phyloP scores from a whole-genome alignment of 1,140 invertebrate species.

The Drosophila varians region DNA sequence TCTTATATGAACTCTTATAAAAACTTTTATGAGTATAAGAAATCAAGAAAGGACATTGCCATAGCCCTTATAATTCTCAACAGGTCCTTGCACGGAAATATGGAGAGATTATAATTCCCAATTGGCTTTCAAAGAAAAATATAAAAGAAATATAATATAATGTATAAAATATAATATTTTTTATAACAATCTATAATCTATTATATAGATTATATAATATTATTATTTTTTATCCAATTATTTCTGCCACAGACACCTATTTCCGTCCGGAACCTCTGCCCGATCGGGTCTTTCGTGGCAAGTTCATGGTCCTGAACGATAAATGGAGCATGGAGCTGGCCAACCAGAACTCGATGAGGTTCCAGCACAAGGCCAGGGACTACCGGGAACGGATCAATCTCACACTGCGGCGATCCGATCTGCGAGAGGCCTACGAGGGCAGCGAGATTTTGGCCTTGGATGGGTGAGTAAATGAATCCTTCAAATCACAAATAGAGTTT shows the following conservation, averaged over 20 bases:
- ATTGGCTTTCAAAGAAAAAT: too few relatives aligned
- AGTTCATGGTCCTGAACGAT: slow-evolving; percentile 89
- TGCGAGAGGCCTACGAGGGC: slow-evolving; percentile 83
- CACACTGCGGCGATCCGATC: slow-evolving; percentile 88
- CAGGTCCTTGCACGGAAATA: too few relatives aligned
- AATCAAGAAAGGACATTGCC: too few relatives aligned
- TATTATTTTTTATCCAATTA: too few relatives aligned
- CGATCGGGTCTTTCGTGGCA: slow-evolving; percentile 91
- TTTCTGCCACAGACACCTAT: slow-evolving; percentile 88
- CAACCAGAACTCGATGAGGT: slow-evolving; percentile 87
- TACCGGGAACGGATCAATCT: slow-evolving; percentile 90
- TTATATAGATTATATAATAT: too few relatives aligned
- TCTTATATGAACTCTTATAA: too few relatives aligned
- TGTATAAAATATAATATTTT: too few relatives aligned
- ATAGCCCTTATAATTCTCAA: too few relatives aligned
- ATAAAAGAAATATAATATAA: too few relatives aligned
- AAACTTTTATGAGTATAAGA: too few relatives aligned
- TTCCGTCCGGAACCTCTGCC: slow-evolving; percentile 89
- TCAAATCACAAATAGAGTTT: neutral
- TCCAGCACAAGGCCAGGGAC: slow-evolving; percentile 88
- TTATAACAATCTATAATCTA: too few relatives aligned
- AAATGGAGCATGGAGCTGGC: slow-evolving; percentile 87
- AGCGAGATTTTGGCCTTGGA: slow-evolving; percentile 86
- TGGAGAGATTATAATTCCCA: too few relatives aligned
- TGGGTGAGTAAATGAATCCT: slow-evolving; percentile 86